phyloP scores from a whole-genome alignment of 2,797 vertebrate species.

The Sebastes hopkinsi region DNA sequence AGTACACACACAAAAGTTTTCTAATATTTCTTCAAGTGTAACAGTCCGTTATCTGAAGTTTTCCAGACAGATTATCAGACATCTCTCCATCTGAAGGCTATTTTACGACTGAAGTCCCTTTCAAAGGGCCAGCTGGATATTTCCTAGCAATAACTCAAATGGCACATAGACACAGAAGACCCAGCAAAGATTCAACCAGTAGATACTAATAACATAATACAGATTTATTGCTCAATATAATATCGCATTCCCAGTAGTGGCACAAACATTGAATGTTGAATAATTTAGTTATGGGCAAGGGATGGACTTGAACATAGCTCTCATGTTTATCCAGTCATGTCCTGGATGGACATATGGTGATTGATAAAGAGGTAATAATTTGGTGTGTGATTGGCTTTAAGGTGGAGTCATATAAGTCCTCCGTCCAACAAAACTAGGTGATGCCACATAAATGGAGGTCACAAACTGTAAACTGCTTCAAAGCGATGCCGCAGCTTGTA shows the following conservation, averaged over 20 bases:
- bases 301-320: neutral
- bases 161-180: neutral
- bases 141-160: slow-evolving; percentile 1
- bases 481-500: neutral
- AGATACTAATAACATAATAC: neutral
- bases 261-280: neutral
- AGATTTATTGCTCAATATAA: neutral
- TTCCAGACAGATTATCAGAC: slow-evolving; percentile 31
- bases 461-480: neutral
- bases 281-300: neutral
- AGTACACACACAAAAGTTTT: slow-evolving; percentile 1
- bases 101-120: slow-evolving; percentile 9
- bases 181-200: neutral
- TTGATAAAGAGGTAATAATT: neutral
- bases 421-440: neutral
- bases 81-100: slow-evolving; percentile 19
- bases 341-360: neutral
- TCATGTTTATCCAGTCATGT: neutral
- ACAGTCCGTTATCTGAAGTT: slow-evolving; percentile 22
- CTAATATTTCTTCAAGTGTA: slow-evolving; percentile 24
- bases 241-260: neutral
- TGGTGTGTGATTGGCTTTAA: neutral
- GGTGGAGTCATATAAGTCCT: neutral
- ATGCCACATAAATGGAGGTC: neutral
- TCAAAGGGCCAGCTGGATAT: slow-evolving; percentile 13